Evolutionary conservation across 2,888 invertebrate genomes (phyloP).

Genomic region (Bellardia pandia): DNA sequence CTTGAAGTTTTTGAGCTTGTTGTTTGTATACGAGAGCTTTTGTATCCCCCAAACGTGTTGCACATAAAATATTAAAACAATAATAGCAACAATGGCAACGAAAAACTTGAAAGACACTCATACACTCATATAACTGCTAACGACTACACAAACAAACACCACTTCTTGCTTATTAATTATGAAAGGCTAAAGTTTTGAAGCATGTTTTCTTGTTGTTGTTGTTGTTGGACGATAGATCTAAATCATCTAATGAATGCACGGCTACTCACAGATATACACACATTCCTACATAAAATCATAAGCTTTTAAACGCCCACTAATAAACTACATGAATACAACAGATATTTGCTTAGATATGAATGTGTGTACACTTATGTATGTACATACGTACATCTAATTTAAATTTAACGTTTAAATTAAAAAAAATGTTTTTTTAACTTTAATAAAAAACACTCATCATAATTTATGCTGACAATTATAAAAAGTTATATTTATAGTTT

Average conservation of each 20-base stretch:
- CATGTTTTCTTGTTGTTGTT: not conserved
- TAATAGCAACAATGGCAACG: conserved; percentile 26
- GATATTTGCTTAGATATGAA: too few relatives aligned
- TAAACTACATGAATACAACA: not conserved
- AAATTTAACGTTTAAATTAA: conserved; percentile 20
- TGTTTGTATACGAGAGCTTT: conserved; percentile 56
- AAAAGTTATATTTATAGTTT: not conserved
- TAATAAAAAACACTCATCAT: not conserved
- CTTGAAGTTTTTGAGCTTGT: conserved; percentile 67
- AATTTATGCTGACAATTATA: conserved; percentile 21
- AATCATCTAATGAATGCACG: conserved; percentile 60
- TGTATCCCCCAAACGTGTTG: conserved; percentile 59
- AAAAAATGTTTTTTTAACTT: not conserved
- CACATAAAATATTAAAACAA: conserved; percentile 54
- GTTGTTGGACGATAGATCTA: conserved; percentile 38
- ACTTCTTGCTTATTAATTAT: conserved; percentile 59
- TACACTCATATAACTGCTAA: not conserved
- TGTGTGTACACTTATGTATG: too few relatives aligned
- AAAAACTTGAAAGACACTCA: conserved; percentile 38
- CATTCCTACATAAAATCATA: conserved; percentile 1
- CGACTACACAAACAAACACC: conserved; percentile 33
- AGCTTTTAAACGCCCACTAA: conserved; percentile 59
- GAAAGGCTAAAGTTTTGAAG: conserved; percentile 58
- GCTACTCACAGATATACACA: conserved; percentile 1
- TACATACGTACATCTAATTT: too few relatives aligned